Evolutionary conservation across 2,888 invertebrate species (phyloP).

Genomic region (Rhogogaster chlorosoma): DNA sequence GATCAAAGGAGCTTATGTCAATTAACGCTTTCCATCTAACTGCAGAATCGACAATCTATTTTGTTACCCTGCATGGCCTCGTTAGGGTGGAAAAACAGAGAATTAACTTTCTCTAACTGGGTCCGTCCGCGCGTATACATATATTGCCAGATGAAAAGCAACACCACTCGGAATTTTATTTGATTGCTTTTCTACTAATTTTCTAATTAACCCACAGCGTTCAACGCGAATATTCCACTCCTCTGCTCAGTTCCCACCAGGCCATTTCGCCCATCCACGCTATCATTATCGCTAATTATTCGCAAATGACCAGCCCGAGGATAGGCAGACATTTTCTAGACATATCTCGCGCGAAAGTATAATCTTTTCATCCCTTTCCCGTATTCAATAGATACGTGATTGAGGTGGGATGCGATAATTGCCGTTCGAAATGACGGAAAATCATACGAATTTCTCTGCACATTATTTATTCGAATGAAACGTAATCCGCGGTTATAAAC

Average conservation of each 20-base stretch:
- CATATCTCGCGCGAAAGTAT: neutral
- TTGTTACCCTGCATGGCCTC: neutral
- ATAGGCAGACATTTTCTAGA: neutral
- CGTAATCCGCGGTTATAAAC: neutral
- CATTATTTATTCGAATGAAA: constrained; percentile 12
- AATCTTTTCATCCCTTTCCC: neutral
- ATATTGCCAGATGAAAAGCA: neutral
- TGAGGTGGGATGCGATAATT: neutral
- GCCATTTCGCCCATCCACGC: neutral
- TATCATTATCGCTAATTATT: constrained; percentile 5
- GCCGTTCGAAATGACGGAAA: neutral
- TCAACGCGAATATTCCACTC: neutral
- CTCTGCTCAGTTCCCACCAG: neutral
- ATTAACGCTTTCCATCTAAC: constrained; percentile 22
- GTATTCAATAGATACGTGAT: neutral
- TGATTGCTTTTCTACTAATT: constrained; percentile 32
- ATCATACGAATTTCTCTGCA: neutral
- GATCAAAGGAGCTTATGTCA: constrained; percentile 28
- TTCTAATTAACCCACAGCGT: constrained; percentile 9
- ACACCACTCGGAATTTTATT: neutral
- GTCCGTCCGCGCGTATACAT: neutral
- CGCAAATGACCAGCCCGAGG: neutral
- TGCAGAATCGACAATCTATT: neutral
- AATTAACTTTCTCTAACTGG: neutral
- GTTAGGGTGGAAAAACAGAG: neutral